A percentile compares a stretch with the other conserved stretches of the same genome.
Conservation (phyloP, 2,113 vertebrate species). For the Dromiciops gliroides region DNA sequence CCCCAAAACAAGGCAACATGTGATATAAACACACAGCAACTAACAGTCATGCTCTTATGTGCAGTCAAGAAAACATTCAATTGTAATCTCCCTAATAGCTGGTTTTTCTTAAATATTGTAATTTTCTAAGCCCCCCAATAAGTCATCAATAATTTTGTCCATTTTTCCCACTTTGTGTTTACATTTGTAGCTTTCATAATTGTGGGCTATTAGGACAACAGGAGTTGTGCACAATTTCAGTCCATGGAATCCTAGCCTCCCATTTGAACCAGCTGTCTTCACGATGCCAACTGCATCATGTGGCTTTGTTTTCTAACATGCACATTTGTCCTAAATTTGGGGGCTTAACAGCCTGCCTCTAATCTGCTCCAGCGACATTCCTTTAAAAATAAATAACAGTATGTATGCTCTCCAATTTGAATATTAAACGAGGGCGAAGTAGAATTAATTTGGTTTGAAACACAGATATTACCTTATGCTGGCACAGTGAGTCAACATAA, state of each 20-base stretch:
- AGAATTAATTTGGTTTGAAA: conserved; percentile 73
- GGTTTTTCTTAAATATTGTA: conserved; percentile 70
- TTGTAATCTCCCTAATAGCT: conserved; percentile 65
- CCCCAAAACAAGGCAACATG: conserved; percentile 22
- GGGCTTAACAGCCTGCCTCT: conserved; percentile 35
- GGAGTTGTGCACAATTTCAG: conserved; percentile 50
- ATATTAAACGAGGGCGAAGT: conserved; percentile 70
- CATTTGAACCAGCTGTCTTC: conserved; percentile 39
- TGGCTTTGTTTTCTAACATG: not conserved
- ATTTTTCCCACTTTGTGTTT: conserved; percentile 63
- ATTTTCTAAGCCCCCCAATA: conserved; percentile 67
- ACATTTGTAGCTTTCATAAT: conserved; percentile 54
- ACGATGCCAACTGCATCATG: not conserved
- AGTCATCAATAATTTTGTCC: conserved; percentile 63
- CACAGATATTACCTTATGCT: conserved; percentile 57
- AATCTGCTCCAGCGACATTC: conserved; percentile 35
- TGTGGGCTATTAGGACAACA: conserved; percentile 59
- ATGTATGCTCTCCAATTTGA: conserved; percentile 35
- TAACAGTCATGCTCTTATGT: conserved; percentile 28
- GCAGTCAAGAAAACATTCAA: conserved; percentile 49
- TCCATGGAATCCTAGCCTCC: conserved; percentile 39
- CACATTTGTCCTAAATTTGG: conserved; percentile 11
- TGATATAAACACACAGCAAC: conserved; percentile 11
- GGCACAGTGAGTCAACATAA: conserved; percentile 67
- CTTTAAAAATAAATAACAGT: conserved; percentile 45